Base-by-base conservation (phyloP, 2,888 invertebrate genomes). In the Hirtodrosophila cameraria region DNA sequence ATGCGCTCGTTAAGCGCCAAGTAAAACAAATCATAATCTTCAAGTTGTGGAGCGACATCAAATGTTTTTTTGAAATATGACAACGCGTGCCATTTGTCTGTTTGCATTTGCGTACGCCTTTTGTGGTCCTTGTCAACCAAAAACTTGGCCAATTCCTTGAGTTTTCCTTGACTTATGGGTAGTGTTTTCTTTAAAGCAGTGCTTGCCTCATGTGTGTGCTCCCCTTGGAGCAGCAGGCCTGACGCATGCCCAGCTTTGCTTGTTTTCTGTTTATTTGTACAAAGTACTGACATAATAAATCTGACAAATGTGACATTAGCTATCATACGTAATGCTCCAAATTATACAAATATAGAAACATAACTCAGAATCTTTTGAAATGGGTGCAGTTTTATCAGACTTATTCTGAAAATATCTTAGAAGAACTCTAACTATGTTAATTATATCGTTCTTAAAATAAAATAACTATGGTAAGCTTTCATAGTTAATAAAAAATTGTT, bases 11-110 rank as follows among this genome's bases (percentile, higher is more conserved):
- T 86, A 82, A 82, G 86, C 78, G 65, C 48, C 79, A 83, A 83
- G 78, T 69, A 83, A 86, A 83, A 83, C 82, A 83, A 84, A 84
- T 84, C 84, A 84, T 87, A 87, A 85, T 85, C 86, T 82, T 67
- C 60, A 66, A 82, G 71, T 78, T 55, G 79, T 65, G n/a, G n/a
- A n/a, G n/a, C 43, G 43, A 67, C 68, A 58, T 62, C 49, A 60
- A 84, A 58, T 62, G 61, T 28, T 31, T 41, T 50, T 31, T 38
- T 49, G 57, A 71, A 67, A 79, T 75, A 78, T 78, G 84, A 74
- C 73, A 79, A 57, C 65, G 78, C 79, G 82, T 83, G 87, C 65
- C 79, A 85, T 83, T 83, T 83, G 68, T 70, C 75, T 82, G 75
- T 83, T 82, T 86, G 65, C 76, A 71, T 62, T 57, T 57, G 57